phyloP scores from a whole-genome alignment of 2,113 vertebrate genomes.

The Ariopsis seemanni region DNA sequence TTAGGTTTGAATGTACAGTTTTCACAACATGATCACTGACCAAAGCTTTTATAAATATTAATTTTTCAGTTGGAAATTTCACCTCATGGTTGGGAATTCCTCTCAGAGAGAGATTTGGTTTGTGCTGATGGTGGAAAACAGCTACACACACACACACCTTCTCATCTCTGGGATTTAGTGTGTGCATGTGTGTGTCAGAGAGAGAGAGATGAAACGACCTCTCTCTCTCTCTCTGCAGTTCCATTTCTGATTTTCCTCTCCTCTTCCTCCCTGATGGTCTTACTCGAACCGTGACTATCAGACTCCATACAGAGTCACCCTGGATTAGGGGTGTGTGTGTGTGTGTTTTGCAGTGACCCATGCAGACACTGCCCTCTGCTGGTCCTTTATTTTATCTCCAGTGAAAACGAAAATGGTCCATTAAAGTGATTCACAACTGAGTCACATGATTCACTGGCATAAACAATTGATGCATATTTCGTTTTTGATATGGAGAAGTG shows the following conservation, averaged over 20 bases:
- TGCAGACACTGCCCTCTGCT: constrained; percentile 33
- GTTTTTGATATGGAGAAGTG: neutral
- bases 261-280: constrained; percentile 69
- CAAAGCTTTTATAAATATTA: neutral
- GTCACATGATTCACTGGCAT: neutral
- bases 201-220: neutral
- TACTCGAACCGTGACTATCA: constrained; percentile 76
- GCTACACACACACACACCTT: neutral
- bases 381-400: neutral
- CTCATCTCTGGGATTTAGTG: neutral
- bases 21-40: neutral
- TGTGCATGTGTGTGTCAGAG: constrained; percentile 3
- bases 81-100: neutral
- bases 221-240: neutral
- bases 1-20: neutral
- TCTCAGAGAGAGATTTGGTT: neutral
- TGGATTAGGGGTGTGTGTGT: constrained; percentile 62
- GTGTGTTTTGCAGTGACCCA: neutral
- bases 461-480: neutral
- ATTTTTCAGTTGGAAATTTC: neutral
- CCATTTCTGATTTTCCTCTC: constrained; percentile 42
- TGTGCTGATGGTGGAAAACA: constrained; percentile 10
- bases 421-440: neutral
- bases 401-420: neutral
- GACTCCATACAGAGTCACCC: constrained; percentile 65